Evolutionary conservation across 2,888 invertebrate species (phyloP).

Genomic region (Spodoptera littoralis): DNA sequence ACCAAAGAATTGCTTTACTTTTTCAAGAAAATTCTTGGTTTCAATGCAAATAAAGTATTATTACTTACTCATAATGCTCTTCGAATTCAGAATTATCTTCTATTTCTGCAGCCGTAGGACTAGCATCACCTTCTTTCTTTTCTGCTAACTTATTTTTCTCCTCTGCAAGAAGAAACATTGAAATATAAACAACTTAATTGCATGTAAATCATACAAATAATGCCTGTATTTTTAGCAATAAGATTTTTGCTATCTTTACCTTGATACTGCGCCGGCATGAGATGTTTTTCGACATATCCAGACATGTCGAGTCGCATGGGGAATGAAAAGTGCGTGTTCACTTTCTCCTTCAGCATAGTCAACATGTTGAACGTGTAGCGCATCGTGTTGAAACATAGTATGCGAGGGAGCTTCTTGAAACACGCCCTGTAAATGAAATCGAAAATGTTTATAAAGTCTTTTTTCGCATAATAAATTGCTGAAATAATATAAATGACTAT

Average conservation of each 20-base stretch:
- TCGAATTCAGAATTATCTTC: constrained; percentile 88
- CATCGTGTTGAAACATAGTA: constrained; percentile 98
- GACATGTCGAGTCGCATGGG: constrained; percentile 98
- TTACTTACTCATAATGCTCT: constrained; percentile 92
- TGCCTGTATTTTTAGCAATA: too few relatives aligned
- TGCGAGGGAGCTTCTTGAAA: constrained; percentile 97
- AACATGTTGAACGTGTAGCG: constrained; percentile 99
- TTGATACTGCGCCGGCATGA: constrained; percentile 96
- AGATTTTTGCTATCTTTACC: constrained; percentile 74
- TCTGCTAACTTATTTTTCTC: constrained; percentile 89
- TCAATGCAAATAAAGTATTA: too few relatives aligned
- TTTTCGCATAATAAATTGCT: too few relatives aligned
- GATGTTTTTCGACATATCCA: constrained; percentile 97
- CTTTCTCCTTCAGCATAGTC: constrained; percentile 98
- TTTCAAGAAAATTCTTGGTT: too few relatives aligned
- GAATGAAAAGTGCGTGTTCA: constrained; percentile 98
- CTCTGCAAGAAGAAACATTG: constrained; percentile 77
- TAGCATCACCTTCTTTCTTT: constrained; percentile 77
- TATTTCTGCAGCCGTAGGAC: constrained; percentile 73
- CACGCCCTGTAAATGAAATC: constrained; percentile 91
- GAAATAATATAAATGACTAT: too few relatives aligned
- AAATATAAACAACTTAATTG: too few relatives aligned
- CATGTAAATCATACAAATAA: too few relatives aligned
- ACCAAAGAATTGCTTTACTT: too few relatives aligned
- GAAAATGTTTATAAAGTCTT: too few relatives aligned